Percentiles rank a stretch among this genome's conserved stretches.
These are phyloP conservation scores for Zoroaster sp. DNA, from an alignment of 53 echinoderm and acorn worm species.

Conservation along the genomic window DNA sequence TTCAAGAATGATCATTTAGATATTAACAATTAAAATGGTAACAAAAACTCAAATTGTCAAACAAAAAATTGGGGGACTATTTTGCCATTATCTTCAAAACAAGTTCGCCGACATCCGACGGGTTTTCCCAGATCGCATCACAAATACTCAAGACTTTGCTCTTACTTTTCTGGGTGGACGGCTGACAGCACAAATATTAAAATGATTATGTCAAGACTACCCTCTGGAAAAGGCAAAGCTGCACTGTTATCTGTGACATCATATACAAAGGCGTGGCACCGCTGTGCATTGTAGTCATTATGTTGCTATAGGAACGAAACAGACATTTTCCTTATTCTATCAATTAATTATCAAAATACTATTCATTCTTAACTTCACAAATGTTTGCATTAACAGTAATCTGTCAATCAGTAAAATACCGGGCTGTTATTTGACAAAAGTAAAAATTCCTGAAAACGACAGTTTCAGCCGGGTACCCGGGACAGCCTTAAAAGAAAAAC, in stretches of 20 bases:
- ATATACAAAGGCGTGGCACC: constrained; percentile 94
- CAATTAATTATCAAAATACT: not conserved
- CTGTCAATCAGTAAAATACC: not conserved
- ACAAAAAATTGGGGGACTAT: too few species aligned
- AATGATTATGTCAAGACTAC: constrained; percentile 83
- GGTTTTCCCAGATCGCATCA: too few species aligned
- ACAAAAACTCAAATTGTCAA: too few species aligned
- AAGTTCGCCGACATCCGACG: too few species aligned
- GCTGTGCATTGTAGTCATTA: constrained; percentile 72
- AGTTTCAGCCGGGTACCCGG: too few species aligned
- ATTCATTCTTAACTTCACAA: not conserved
- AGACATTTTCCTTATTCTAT: not conserved
- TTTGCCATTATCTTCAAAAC: too few species aligned
- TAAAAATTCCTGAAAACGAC: not conserved
- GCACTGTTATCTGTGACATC: constrained; percentile 75
- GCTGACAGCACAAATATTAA: constrained; percentile 97
- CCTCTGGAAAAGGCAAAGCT: constrained; percentile 81
- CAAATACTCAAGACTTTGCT: not conserved
- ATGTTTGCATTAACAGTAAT: not conserved
- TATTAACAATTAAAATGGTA: too few species aligned
- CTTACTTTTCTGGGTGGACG: constrained; percentile 89
- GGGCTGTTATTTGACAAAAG: not conserved
- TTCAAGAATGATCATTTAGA: too few species aligned
- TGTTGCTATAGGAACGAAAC: constrained; percentile 38
- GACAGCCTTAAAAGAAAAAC: not conserved